These are phyloP conservation scores for Drosophila mercatorum DNA, from an alignment of 2,888 invertebrate genomes.

Conservation along the genomic window DNA sequence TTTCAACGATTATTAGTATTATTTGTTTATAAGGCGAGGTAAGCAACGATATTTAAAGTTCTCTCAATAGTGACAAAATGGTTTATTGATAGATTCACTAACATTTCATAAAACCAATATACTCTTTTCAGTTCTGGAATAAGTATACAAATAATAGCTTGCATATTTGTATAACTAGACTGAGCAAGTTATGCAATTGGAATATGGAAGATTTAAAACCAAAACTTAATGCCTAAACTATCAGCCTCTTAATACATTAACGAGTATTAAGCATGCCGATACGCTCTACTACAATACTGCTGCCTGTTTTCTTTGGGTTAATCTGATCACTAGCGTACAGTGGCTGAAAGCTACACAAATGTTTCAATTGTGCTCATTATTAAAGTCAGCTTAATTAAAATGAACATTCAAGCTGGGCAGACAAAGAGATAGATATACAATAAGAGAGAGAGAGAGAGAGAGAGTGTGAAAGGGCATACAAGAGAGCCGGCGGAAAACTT, in stretches of 20 bases:
- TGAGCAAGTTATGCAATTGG: no score
- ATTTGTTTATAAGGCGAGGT: no score
- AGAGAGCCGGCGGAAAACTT: neutral
- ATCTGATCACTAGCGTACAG: neutral
- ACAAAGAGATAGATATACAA: neutral
- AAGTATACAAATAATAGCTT: neutral
- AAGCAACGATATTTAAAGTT: no score
- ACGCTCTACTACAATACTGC: neutral
- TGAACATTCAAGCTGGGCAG: conserved; percentile 5
- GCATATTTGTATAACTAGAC: no score
- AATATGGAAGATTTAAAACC: no score
- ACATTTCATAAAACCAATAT: neutral
- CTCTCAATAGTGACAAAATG: no score
- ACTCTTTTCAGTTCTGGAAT: neutral
- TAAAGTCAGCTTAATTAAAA: conserved; percentile 59
- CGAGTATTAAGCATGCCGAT: neutral
- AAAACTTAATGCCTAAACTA: no score
- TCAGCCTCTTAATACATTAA: neutral
- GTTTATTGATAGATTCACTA: no score
- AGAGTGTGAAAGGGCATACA: neutral
- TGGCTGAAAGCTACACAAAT: conserved; percentile 25
- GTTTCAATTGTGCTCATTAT: conserved; percentile 55
- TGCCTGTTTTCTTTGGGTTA: neutral
- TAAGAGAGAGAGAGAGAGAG: neutral
- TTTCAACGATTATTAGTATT: no score